Evolutionary conservation across 35 echinoderm and acorn worm genomes (phyloP).

Genomic region (Apostichopus japonicus): DNA sequence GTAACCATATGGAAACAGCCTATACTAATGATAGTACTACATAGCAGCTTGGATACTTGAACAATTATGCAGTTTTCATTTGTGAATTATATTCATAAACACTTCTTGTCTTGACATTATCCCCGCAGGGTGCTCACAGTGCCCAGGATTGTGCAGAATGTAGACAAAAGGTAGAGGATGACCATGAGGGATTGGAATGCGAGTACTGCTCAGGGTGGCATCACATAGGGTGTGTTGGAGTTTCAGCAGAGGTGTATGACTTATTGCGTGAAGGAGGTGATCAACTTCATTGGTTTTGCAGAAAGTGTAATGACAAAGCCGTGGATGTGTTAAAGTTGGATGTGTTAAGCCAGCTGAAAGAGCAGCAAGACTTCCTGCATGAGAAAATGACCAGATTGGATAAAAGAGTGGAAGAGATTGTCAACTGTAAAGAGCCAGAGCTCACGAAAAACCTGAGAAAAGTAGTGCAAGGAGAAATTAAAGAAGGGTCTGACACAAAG

Average conservation of each 20-base stretch:
- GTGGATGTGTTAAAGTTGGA: conserved; percentile 4
- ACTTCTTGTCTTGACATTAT: no score
- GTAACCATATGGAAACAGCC: no score
- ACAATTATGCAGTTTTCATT: no score
- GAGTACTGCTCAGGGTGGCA: not conserved
- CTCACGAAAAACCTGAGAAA: conserved; percentile 8
- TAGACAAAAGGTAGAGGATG: no score
- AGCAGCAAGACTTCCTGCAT: conserved; percentile 1
- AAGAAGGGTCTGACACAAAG: conserved; percentile 7
- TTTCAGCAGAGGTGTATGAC: not conserved
- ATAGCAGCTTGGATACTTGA: no score
- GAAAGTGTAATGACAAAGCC: conserved; percentile 5
- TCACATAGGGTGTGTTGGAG: not conserved
- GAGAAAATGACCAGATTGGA: conserved; percentile 1
- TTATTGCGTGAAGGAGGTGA: not conserved
- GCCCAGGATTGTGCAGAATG: no score
- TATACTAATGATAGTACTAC: no score
- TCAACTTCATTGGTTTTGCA: conserved; percentile 30
- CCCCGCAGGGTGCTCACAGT: no score
- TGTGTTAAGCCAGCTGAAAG: no score
- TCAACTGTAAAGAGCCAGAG: conserved; percentile 13
- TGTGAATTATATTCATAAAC: no score
- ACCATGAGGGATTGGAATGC: no score
- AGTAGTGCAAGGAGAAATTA: conserved; percentile 9
- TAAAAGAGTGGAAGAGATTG: conserved; percentile 14